A percentile compares a stretch with the other conserved stretches of the same genome.
Conservation (phyloP, 2,797 vertebrate species). For the Acipenser oxyrinchus region DNA sequence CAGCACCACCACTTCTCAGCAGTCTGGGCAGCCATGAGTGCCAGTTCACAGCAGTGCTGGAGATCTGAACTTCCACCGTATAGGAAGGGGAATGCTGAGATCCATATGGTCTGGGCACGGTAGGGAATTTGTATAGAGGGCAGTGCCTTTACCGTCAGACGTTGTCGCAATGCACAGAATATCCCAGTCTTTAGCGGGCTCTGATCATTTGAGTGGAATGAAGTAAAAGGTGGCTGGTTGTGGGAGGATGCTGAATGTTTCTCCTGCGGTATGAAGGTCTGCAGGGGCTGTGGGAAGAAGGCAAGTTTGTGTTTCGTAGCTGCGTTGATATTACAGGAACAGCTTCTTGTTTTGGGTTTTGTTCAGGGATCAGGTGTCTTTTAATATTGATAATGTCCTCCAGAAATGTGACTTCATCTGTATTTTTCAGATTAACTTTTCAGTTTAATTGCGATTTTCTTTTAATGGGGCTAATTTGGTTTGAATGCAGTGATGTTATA, state of each 20-base stretch:
- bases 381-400: too few species aligned
- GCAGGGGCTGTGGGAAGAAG: too few species aligned
- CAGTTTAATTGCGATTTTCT: too few species aligned
- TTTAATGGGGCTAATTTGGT: too few species aligned
- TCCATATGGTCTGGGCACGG: slow-evolving; percentile 56
- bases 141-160: background rate
- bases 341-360: too few species aligned
- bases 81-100: slow-evolving; percentile 59
- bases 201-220: background rate
- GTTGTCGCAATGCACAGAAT: background rate
- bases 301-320: too few species aligned
- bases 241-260: background rate
- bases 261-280: background rate
- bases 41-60: slow-evolving; percentile 39
- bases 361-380: too few species aligned
- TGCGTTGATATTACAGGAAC: too few species aligned
- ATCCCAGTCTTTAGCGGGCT: background rate
- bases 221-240: too few species aligned
- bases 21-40: slow-evolving; percentile 29
- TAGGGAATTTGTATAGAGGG: slow-evolving; percentile 12
- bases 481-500: too few species aligned
- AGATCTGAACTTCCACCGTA: slow-evolving; percentile 50
- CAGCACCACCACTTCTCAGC: slow-evolving; percentile 38
- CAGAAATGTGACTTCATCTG: too few species aligned
- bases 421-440: too few species aligned